Evolutionary conservation across 2,888 invertebrate genomes (phyloP), one percentile per base, ranked within the genome.

Genomic region (Boloria euphrosyne): DNA sequence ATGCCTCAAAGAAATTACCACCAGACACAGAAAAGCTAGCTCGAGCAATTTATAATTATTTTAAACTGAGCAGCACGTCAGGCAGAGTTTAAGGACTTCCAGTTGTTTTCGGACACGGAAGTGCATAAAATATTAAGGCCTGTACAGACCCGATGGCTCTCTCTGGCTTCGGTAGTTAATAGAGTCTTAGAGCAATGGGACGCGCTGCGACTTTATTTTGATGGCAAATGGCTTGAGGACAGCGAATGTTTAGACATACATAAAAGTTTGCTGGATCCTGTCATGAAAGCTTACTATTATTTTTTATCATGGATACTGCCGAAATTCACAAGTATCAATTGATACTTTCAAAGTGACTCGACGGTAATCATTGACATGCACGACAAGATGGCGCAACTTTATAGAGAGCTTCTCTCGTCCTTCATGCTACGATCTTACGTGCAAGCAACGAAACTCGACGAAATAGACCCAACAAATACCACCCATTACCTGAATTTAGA

Each of bases 371-470:
- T 43, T 38, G 55, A 55, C n/a, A 31, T 55, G n/a, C 43, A 55
- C 43, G n/a, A n/a, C 14, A 55, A 55, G 43, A 55, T 43, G 55
- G 43, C 43, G 16, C 43, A 55, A 55, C 55, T 55, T 5, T 55
- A 55, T n/a, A 43, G 16, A 55, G 43, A 55, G 10, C 16, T 55
- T 14, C 55, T 55, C n/a, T 5, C 43, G 13, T 43, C n/a, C 5
- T 55, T 38, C 16, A 43, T 55, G 55, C 38, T 43, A n/a, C 43
- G 38, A 38, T 27, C 16, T 5, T 38, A 55, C 16, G 43, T 55
- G 43, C 16, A 43, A 38, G 17, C 55, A 16, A 43, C 55, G n/a
- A 55, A n/a, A 16, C 17, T 55, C 14, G 55, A 55, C 13, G 55
- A 55, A 14, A 55, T 55, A n/a, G 43, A 55, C 43, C 55, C 22